Conservation (phyloP, 1,140 invertebrate species). For the Acyrthosiphon pisum region DNA sequence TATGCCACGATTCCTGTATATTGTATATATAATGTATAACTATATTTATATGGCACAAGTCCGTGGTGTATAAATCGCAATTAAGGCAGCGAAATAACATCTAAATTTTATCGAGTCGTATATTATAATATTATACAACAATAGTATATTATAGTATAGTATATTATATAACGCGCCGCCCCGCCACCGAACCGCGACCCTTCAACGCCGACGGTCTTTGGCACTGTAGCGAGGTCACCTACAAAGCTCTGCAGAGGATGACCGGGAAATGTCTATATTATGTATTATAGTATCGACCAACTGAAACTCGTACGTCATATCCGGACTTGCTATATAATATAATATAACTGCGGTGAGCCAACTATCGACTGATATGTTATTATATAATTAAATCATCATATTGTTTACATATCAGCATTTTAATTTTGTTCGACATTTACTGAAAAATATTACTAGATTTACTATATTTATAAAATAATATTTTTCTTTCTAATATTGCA, state of each 20-base stretch:
- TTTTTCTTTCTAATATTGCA: background rate
- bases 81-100: background rate
- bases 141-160: too few relatives aligned
- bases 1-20: background rate
- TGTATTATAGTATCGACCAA: background rate
- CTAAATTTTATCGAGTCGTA: background rate
- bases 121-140: background rate
- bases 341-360: too few relatives aligned
- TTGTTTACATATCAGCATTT: background rate
- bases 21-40: background rate
- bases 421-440: background rate
- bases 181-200: background rate
- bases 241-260: background rate
- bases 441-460: background rate
- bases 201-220: background rate
- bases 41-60: background rate
- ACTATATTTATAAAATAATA: too few relatives aligned
- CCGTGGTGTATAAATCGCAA: background rate
- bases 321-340: background rate
- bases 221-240: background rate
- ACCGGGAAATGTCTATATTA: background rate
- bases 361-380: too few relatives aligned
- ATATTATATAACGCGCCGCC: background rate
- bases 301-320: background rate
- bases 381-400: background rate